Evolutionary conservation across 2,113 vertebrate genomes (phyloP), one percentile per base, ranked within the genome.

Genomic region (Cavia porcellus): DNA sequence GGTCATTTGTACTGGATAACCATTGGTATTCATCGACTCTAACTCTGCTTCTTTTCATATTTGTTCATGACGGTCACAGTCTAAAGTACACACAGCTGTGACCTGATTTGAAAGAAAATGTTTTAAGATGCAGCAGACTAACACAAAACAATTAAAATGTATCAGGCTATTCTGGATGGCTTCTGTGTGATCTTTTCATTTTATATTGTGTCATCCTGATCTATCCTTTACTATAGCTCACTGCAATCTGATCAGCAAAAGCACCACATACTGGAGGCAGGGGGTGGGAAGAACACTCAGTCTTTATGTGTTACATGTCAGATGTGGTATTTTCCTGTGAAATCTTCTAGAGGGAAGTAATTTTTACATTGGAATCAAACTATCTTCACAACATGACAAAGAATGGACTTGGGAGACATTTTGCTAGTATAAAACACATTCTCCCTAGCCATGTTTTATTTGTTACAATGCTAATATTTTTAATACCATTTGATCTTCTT

Each of bases 41-140:
- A 87, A 38, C 87, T 96, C 97, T 98, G 98, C 98, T 97, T 98
- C 98, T 98, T 95, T 97, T 96, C 95, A 74, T 98, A 98, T 98
- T 98, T 98, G 97, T 98, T 96, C 92, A 98, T 99, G 99, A 99
- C 1, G 93, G 98, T 98, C 98, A 98, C 91, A 98, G 98, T 92
- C 50, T 81, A 99, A 99, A 99, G 98, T 97, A n/a, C 25, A 74
- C 93, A 84, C 0, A 1, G 98, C 98, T 98, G 95, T 98, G 98
- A 97, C 98, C 97, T 97, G 99, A 99, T 96, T 94, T 55, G 59
- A 47, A 96, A 90, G 62, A 98, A 98, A 98, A 97, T 98, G 96
- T 97, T 97, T 92, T 88, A 98, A 98, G 98, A 98, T 96, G 98
- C 97, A 98, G 96, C 81, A 93, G 92, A 86, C 75, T 95, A 95